Percentiles rank a stretch among this genome's conserved stretches.
These are phyloP conservation scores for Paratrypauchen microcephalus DNA, from an alignment of 2,797 vertebrate species.

Conservation along the genomic window DNA sequence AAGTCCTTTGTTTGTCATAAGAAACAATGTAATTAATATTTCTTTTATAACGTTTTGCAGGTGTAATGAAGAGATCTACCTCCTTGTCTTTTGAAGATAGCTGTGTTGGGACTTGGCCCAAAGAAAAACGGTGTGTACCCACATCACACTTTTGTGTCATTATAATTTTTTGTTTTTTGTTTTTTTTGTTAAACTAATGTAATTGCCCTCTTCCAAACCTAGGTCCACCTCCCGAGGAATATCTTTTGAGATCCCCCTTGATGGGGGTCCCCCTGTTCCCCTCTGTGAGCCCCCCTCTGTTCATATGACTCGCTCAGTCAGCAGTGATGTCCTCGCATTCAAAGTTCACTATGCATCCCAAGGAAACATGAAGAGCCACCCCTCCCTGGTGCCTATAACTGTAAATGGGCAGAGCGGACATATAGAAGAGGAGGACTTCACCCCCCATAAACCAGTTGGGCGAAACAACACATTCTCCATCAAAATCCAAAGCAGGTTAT, in stretches of 20 bases:
- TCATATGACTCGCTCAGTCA: conserved; percentile 86
- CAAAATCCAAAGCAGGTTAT: conserved; percentile 72
- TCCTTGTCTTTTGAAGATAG: conserved; percentile 94
- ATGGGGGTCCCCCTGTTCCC: conserved; percentile 79
- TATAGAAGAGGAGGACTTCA: conserved; percentile 78
- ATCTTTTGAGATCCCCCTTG: conserved; percentile 96
- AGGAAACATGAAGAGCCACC: conserved; percentile 81
- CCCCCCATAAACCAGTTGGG: conserved; percentile 57
- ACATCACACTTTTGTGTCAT: not conserved
- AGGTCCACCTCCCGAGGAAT: conserved; percentile 91
- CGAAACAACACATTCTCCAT: conserved; percentile 60
- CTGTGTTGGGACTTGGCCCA: conserved; percentile 93
- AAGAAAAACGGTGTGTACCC: conserved; percentile 89
- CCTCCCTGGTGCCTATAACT: conserved; percentile 83
- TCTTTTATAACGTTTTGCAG: conserved; percentile 60
- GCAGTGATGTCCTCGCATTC: conserved; percentile 88
- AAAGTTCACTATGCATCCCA: conserved; percentile 78
- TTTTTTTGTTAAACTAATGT: not conserved
- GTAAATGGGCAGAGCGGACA: conserved; percentile 84
- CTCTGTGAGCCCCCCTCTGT: conserved; percentile 56
- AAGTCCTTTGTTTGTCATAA: not conserved
- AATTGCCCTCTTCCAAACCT: not conserved
- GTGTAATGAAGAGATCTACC: conserved; percentile 87
- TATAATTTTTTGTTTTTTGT: not conserved
- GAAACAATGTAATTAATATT: not conserved